phyloP scores from a whole-genome alignment of 2,888 invertebrate species.

The Dorcus hopei region DNA sequence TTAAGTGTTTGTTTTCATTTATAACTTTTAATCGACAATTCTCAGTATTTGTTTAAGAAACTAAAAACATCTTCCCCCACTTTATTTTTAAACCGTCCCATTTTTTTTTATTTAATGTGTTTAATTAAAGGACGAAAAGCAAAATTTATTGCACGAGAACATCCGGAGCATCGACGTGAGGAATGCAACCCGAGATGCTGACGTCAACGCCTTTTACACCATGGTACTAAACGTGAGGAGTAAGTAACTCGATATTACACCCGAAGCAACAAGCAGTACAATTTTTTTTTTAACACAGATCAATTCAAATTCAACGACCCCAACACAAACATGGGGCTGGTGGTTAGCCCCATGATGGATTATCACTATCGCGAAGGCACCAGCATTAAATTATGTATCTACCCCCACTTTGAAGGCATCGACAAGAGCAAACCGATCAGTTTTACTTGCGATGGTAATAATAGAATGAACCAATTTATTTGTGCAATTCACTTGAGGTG shows the following conservation, averaged over 20 bases:
- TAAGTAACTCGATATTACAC: constrained; percentile 62
- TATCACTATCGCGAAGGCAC: constrained; percentile 73
- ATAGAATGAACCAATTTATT: neutral
- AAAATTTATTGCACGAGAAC: constrained; percentile 69
- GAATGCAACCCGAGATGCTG: constrained; percentile 58
- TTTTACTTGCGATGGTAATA: constrained; percentile 89
- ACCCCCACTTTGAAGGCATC: constrained; percentile 54
- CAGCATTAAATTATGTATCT: constrained; percentile 86
- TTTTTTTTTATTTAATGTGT: neutral
- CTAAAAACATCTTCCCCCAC: no score
- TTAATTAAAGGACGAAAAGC: constrained; percentile 47
- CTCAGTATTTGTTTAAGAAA: no score
- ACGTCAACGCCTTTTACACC: constrained; percentile 76
- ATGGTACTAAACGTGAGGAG: constrained; percentile 79
- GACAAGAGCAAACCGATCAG: constrained; percentile 62
- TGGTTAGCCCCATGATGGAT: constrained; percentile 83
- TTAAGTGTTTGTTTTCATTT: neutral
- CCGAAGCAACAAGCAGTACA: neutral
- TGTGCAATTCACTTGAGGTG: no score
- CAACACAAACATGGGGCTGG: constrained; percentile 81
- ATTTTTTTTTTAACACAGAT: constrained; percentile 49
- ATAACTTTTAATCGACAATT: no score
- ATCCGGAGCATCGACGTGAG: constrained; percentile 61
- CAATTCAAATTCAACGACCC: constrained; percentile 73
- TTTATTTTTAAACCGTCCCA: neutral